These are phyloP conservation scores for Megaleporinus macrocephalus DNA, from an alignment of 2,113 vertebrate species.

Conservation along the genomic window DNA sequence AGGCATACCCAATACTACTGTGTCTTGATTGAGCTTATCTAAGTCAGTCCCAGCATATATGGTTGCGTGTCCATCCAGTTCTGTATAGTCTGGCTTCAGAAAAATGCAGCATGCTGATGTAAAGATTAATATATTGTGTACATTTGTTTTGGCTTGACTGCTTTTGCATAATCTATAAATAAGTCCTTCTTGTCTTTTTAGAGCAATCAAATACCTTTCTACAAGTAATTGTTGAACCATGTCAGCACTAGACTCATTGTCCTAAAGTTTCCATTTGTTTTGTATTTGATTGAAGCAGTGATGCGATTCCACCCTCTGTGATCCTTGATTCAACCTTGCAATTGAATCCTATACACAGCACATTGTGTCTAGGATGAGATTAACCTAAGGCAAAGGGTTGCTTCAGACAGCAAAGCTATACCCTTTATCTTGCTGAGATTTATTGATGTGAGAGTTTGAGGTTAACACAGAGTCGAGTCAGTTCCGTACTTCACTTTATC, in stretches of 20 bases:
- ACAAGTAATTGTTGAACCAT: not conserved
- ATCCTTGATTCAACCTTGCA: not conserved
- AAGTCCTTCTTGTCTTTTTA: not conserved
- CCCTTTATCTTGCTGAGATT: slow-evolving; percentile 20
- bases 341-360: not conserved
- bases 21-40: too few relatives aligned
- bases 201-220: not conserved
- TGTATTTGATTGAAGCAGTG: not conserved
- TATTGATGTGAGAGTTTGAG: slow-evolving; percentile 36
- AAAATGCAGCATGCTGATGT: not conserved
- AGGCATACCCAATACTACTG: too few relatives aligned
- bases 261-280: not conserved
- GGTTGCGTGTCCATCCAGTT: not conserved
- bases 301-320: not conserved
- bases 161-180: not conserved
- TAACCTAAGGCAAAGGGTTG: slow-evolving; percentile 16
- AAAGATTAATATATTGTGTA: not conserved
- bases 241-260: not conserved
- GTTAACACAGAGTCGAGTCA: not conserved
- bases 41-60: not conserved
- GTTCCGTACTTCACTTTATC: slow-evolving; percentile 6
- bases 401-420: slow-evolving; percentile 5
- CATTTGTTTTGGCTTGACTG: not conserved
- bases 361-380: slow-evolving; percentile 20
- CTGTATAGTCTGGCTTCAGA: too few relatives aligned